Percentiles rank a stretch among this genome's conserved stretches.
Evolutionary conservation across 1,140 invertebrate species (phyloP).

Genomic region (Calephelis virginiensis): DNA sequence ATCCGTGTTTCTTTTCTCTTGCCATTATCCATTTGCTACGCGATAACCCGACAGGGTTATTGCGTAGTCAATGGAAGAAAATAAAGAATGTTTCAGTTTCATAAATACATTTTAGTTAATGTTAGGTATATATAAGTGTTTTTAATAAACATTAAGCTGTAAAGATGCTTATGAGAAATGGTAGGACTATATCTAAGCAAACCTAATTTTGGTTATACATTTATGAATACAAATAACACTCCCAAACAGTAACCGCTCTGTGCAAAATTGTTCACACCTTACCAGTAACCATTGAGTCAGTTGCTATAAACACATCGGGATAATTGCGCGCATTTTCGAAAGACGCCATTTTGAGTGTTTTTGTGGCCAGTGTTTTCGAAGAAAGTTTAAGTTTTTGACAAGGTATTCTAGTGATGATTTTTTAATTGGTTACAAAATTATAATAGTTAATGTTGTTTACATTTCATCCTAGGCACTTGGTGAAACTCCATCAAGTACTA

Average conservation of each 20-base stretch:
- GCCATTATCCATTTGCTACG: too few relatives aligned
- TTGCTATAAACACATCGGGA: constrained; percentile 44
- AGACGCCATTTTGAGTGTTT: constrained; percentile 31
- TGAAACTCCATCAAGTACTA: too few relatives aligned
- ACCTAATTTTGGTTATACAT: neutral
- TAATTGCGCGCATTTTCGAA: constrained; percentile 47
- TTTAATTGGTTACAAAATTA: too few relatives aligned
- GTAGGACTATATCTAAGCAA: neutral
- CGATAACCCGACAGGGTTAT: too few relatives aligned
- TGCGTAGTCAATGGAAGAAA: too few relatives aligned
- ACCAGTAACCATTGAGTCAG: constrained; percentile 46
- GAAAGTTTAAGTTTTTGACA: neutral
- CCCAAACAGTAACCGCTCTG: constrained; percentile 46
- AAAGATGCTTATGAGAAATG: neutral
- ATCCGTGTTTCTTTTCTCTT: too few relatives aligned
- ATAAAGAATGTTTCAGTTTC: too few relatives aligned
- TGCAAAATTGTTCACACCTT: constrained; percentile 62
- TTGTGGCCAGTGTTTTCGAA: constrained; percentile 18
- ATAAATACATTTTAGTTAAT: too few relatives aligned
- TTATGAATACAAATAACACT: constrained; percentile 66
- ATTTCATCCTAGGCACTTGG: too few relatives aligned
- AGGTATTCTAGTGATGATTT: neutral
- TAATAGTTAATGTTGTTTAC: too few relatives aligned
- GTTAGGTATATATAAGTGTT: too few relatives aligned
- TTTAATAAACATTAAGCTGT: too few relatives aligned